Percentiles rank a stretch among this genome's conserved stretches.
Conservation (phyloP, 2,113 vertebrate genomes). For the Peromyscus leucopus region DNA sequence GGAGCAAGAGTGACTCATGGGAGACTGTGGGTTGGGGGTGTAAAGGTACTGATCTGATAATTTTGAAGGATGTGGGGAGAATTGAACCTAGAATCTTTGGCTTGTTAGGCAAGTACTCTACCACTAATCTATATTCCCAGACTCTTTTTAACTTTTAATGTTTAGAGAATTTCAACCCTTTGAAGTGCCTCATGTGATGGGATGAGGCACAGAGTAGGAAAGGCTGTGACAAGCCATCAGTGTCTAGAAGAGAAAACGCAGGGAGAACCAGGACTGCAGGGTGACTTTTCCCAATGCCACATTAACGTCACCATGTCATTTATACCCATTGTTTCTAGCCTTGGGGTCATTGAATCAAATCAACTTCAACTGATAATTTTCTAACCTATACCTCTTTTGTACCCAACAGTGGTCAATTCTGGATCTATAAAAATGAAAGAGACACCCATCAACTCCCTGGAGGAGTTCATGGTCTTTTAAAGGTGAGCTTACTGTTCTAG, state of each 20-base stretch:
- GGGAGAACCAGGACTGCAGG: background rate
- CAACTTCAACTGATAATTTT: background rate
- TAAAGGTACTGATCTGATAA: background rate
- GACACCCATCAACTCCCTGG: background rate
- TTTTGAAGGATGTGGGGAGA: background rate
- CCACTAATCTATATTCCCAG: background rate
- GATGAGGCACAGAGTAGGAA: too few species aligned
- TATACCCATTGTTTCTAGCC: background rate
- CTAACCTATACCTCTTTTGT: background rate
- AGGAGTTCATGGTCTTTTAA: background rate
- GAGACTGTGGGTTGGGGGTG: background rate
- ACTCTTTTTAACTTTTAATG: background rate
- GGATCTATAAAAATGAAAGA: background rate
- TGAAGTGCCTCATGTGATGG: background rate
- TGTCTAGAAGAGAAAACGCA: accelerated
- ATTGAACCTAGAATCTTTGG: background rate
- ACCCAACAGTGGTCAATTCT: background rate
- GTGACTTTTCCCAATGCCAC: background rate
- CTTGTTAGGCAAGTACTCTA: background rate
- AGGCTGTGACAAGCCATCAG: background rate
- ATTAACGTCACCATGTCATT: background rate
- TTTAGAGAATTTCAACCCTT: background rate
- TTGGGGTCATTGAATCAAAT: background rate
- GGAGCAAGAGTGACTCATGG: background rate
- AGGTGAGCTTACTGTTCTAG: background rate